Evolutionary conservation across 2,797 vertebrate species (phyloP).

Genomic region (Sebastes taczanowskii): DNA sequence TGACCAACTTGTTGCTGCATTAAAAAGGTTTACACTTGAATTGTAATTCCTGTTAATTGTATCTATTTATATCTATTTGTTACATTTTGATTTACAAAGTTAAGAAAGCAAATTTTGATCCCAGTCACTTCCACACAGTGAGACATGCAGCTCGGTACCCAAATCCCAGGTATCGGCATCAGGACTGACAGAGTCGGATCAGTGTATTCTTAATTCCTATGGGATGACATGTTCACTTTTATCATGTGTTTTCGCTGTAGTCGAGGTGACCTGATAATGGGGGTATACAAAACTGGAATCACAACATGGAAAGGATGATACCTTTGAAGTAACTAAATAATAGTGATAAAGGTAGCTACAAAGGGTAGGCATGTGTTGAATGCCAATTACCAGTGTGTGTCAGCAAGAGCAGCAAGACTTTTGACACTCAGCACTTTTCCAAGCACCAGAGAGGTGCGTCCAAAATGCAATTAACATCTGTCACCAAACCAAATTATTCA

Average conservation of each 20-base stretch:
- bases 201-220: too few species aligned
- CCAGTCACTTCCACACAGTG: too few species aligned
- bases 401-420: slow-evolving; percentile 3
- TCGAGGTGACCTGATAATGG: slow-evolving; percentile 24
- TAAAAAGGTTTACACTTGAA: too few species aligned
- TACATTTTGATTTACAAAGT: too few species aligned
- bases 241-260: slow-evolving; percentile 26
- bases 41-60: too few species aligned
- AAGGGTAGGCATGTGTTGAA: neutral
- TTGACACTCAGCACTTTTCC: slow-evolving; percentile 1
- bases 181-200: too few species aligned
- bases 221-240: slow-evolving; percentile 6
- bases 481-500: neutral
- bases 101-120: too few species aligned
- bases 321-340: slow-evolving; percentile 26
- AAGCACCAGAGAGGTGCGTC: neutral
- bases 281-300: neutral
- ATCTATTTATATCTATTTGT: too few species aligned
- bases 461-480: neutral
- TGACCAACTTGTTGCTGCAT: too few species aligned
- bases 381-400: slow-evolving; percentile 1
- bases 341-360: slow-evolving; percentile 5
- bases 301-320: neutral
- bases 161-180: too few species aligned
- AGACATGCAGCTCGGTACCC: too few species aligned